Conservation (phyloP, 2,888 invertebrate genomes). For the Tethea ocularis region DNA sequence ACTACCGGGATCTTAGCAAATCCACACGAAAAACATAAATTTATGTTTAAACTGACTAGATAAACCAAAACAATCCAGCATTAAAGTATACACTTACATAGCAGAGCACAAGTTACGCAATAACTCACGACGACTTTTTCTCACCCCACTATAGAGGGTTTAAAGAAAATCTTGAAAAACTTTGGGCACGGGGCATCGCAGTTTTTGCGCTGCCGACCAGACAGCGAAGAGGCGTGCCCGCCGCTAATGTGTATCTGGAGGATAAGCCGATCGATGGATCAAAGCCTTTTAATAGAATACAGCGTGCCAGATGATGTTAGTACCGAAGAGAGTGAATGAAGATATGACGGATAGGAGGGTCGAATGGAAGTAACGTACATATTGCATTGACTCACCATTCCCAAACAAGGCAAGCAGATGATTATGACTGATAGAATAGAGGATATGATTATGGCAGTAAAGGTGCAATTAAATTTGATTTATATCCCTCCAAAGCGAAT, state of each 20-base stretch:
- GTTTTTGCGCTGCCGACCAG: constrained; percentile 40
- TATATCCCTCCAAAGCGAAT: too few species aligned
- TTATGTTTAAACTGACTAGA: neutral
- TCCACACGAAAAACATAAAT: neutral
- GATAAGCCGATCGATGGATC: constrained; percentile 24
- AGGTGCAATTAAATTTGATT: too few species aligned
- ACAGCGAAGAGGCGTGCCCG: constrained; percentile 51
- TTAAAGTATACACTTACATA: constrained; percentile 1
- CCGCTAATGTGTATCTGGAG: constrained; percentile 17
- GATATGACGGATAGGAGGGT: too few species aligned
- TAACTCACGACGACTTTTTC: neutral
- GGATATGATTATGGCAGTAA: too few species aligned
- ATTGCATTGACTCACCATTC: too few species aligned
- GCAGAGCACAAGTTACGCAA: neutral
- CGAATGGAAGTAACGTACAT: too few species aligned
- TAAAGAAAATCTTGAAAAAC: constrained; percentile 27
- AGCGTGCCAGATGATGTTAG: neutral
- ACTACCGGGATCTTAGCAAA: too few species aligned
- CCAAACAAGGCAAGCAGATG: too few species aligned
- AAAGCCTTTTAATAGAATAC: constrained; percentile 7
- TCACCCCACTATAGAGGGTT: constrained; percentile 2
- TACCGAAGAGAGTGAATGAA: neutral
- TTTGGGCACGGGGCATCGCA: constrained; percentile 16
- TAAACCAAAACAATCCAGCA: constrained; percentile 1
- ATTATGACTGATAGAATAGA: too few species aligned